Conservation (phyloP, 1,140 invertebrate genomes). For the Micrasema minimum region DNA sequence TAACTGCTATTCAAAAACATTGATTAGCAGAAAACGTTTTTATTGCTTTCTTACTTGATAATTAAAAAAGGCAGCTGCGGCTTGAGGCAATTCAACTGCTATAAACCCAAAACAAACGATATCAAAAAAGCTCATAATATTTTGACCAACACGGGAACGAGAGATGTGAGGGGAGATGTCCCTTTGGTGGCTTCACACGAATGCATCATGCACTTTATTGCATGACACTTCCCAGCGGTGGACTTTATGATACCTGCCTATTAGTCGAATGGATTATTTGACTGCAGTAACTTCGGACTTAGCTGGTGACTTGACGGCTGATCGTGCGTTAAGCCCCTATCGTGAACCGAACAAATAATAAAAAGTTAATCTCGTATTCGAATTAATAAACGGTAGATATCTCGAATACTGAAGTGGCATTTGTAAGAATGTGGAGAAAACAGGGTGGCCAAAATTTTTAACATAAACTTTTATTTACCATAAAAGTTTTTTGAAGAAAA, state of each 20-base stretch:
- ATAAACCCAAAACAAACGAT: neutral
- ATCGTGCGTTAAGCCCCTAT: neutral
- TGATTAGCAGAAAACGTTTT: too few species aligned
- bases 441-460: too few species aligned
- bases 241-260: slow-evolving; percentile 23
- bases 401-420: slow-evolving; percentile 8
- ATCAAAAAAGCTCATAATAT: slow-evolving; percentile 16
- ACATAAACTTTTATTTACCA: too few species aligned
- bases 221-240: slow-evolving; percentile 28
- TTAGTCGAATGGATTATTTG: slow-evolving; percentile 33
- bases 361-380: slow-evolving; percentile 34
- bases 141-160: neutral
- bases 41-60: too few species aligned
- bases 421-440: neutral
- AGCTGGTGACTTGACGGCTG: neutral
- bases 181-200: slow-evolving; percentile 10
- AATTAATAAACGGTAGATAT: slow-evolving; percentile 38
- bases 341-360: slow-evolving; percentile 23
- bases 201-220: slow-evolving; percentile 21
- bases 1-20: too few species aligned
- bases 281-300: slow-evolving; percentile 22
- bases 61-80: too few species aligned
- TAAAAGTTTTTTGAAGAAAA: too few species aligned
- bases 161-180: slow-evolving; percentile 1
- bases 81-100: too few species aligned